Percentiles rank a stretch among this genome's conserved stretches.
Conservation (phyloP, 2,797 vertebrate genomes). For the Taenioides sp. region DNA sequence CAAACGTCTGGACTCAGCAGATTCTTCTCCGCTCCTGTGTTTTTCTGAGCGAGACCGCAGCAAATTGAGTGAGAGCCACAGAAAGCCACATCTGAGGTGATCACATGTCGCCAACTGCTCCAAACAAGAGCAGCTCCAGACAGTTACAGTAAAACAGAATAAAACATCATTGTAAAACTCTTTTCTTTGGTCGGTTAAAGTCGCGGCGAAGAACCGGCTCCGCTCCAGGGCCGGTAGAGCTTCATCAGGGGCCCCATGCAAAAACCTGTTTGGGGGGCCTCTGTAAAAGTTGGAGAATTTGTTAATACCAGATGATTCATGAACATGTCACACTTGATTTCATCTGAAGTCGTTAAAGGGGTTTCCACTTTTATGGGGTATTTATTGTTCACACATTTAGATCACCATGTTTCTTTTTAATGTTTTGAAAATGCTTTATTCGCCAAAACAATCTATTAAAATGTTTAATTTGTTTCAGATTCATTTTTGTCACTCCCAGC, state of each 20-base stretch:
- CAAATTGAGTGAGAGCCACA: slow-evolving; percentile 21
- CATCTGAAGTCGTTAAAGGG: too few relatives aligned
- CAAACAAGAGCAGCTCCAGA: neutral
- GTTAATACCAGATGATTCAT: too few relatives aligned
- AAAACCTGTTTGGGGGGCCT: too few relatives aligned
- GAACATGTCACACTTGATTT: too few relatives aligned
- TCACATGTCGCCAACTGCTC: neutral
- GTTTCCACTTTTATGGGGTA: too few relatives aligned
- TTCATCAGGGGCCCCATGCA: neutral
- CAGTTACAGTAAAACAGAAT: neutral
- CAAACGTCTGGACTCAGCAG: slow-evolving; percentile 62
- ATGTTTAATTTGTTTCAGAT: too few relatives aligned
- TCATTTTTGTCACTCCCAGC: too few relatives aligned
- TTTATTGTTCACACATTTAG: too few relatives aligned
- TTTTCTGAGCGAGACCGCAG: slow-evolving; percentile 30
- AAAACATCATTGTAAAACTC: neutral
- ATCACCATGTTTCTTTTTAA: too few relatives aligned
- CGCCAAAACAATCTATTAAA: too few relatives aligned
- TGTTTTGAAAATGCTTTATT: too few relatives aligned
- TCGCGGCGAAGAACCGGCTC: slow-evolving; percentile 7
- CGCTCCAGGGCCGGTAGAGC: slow-evolving; percentile 45
- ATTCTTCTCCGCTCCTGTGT: slow-evolving; percentile 56
- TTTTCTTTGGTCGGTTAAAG: neutral
- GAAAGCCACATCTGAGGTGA: neutral
- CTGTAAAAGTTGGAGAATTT: too few relatives aligned